Evolutionary conservation across 2,888 invertebrate species (phyloP), one percentile per base, ranked within the genome.

Genomic region (Rhingia rostrata): DNA sequence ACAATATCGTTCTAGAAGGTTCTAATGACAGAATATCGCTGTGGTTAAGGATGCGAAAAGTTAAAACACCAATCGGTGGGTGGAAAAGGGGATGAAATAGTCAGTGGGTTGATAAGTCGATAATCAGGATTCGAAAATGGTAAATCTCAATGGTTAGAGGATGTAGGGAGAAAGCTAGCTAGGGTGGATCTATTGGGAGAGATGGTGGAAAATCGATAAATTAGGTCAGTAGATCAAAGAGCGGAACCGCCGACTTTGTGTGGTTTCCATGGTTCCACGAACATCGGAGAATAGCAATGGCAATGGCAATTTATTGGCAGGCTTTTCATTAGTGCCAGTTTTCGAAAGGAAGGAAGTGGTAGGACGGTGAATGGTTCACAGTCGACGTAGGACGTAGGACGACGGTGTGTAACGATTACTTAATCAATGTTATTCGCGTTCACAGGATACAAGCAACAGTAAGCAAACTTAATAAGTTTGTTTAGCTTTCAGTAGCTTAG

Each of bases 181-280:
- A 10, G 41, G 61, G 10, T n/a, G 43, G 33, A 56, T 60, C 10
- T 4, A 14, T 12, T 12, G 61, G 22, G n/a, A 73, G 63, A 30
- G 51, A 30, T 10, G 53, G 35, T 9, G 47, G 22, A 66, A 73
- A 83, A 83, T 83, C 78, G 69, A 83, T 83, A 74, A 78, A 78
- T 69, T 78, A 78, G 83, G 83, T 83, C 83, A 78, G 83, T 83
- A 67, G 83, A 83, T 83, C 83, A 83, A 83, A 78, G 67, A 73
- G 78, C 67, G 69, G 63, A 78, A 73, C 63, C 63, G 56, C 58
- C 22, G 51, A n/a, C 61, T 10, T 72, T 72, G 70, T 67, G 61
- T 82, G 54, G 22, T 51, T 60, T 33, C 45, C 37, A 72, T 63
- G 37, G 54, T 7, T 22, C 37, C 22, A 10, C 63, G 49, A 51